Evolutionary conservation across 2,888 invertebrate genomes (phyloP).

Genomic region (Slavum lentiscoides): DNA sequence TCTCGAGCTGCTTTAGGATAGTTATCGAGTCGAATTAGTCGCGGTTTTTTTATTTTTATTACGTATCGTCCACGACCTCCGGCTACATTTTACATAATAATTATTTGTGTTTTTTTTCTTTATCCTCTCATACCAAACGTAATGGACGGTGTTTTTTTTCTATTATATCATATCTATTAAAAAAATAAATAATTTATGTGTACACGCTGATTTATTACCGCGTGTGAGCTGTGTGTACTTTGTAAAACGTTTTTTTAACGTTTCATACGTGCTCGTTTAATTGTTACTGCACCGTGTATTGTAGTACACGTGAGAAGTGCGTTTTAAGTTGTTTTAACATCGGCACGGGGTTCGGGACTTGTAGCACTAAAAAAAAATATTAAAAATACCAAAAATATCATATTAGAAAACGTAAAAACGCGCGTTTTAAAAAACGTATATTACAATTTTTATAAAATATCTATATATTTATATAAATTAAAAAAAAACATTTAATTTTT

Average conservation of each 20-base stretch:
- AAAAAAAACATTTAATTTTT: too few relatives aligned
- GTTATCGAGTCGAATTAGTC: constrained; percentile 31
- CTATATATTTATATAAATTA: too few relatives aligned
- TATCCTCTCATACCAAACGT: background rate
- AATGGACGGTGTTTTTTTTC: background rate
- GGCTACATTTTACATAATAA: constrained; percentile 36
- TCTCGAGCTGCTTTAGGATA: background rate
- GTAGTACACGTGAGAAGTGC: constrained; percentile 10
- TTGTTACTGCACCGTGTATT: constrained; percentile 4
- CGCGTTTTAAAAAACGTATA: too few relatives aligned
- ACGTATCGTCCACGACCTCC: background rate
- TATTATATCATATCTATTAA: too few relatives aligned
- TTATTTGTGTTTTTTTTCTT: constrained; percentile 28
- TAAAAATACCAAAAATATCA: too few relatives aligned
- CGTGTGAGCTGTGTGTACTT: background rate
- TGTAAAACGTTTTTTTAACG: background rate
- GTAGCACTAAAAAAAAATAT: too few relatives aligned
- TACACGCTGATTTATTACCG: constrained; percentile 28
- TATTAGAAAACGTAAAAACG: too few relatives aligned
- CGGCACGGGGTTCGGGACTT: background rate
- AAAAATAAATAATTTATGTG: too few relatives aligned
- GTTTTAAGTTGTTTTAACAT: background rate
- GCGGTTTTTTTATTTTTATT: background rate
- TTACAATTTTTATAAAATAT: too few relatives aligned
- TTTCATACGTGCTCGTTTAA: constrained; percentile 1